Percentiles rank a stretch among this genome's conserved stretches.
Evolutionary conservation across 2,113 vertebrate genomes (phyloP).

Genomic region (Microtus richardsoni): DNA sequence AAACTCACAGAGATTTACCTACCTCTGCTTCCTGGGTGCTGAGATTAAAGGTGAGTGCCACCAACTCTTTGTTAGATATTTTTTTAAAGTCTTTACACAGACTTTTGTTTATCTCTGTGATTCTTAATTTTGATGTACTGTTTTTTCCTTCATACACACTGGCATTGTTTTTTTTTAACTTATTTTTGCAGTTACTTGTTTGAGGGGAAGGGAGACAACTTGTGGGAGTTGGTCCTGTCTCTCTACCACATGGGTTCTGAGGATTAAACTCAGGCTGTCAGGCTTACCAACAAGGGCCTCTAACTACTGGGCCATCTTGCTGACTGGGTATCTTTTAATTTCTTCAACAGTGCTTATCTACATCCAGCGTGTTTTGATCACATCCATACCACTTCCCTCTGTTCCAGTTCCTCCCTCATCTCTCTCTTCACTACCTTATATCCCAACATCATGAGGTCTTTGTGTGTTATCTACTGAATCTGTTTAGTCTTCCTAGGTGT

Average conservation of each 20-base stretch:
- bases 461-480: background rate
- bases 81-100: background rate
- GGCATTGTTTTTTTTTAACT: background rate
- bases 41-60: background rate
- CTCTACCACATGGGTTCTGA: background rate
- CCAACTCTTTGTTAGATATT: background rate
- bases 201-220: background rate
- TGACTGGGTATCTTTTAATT: background rate
- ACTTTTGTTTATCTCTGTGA: background rate
- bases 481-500: background rate
- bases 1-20: background rate
- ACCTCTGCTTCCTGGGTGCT: background rate
- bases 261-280: background rate
- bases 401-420: background rate
- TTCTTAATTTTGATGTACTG: constrained; percentile 38
- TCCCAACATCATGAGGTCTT: background rate
- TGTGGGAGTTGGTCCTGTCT: background rate
- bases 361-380: background rate
- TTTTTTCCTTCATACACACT: background rate
- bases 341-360: background rate
- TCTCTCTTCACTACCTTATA: background rate
- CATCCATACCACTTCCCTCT: background rate
- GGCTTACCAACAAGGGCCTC: background rate
- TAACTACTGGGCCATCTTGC: background rate
- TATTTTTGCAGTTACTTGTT: background rate